A percentile compares a stretch with the other conserved stretches of the same genome.
Evolutionary conservation across 2,113 vertebrate genomes (phyloP).

Genomic region (Poicephalus meyeri): DNA sequence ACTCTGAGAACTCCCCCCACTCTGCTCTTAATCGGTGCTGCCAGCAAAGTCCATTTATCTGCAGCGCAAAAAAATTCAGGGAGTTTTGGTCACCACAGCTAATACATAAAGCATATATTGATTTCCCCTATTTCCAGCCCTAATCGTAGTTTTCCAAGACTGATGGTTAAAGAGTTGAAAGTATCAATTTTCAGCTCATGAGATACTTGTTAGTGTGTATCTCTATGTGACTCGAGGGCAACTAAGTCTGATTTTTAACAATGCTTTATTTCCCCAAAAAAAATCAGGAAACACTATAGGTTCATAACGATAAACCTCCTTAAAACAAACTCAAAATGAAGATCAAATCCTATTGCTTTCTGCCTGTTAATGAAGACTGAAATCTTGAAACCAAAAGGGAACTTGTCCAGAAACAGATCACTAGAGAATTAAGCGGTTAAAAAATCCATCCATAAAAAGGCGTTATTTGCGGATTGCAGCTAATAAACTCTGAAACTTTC

Average conservation of each 20-base stretch:
- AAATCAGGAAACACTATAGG: background rate
- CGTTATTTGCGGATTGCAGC: background rate
- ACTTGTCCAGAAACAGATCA: background rate
- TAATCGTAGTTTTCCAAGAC: background rate
- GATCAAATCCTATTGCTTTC: background rate
- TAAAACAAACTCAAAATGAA: background rate
- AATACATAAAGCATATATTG: background rate
- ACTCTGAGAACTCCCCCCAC: rapidly evolving
- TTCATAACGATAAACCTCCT: background rate
- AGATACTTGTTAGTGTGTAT: constrained; percentile 21
- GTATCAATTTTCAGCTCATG: constrained; percentile 28
- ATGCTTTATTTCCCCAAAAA: background rate
- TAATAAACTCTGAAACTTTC: background rate
- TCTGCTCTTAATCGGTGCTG: background rate
- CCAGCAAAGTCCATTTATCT: background rate
- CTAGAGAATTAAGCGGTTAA: background rate
- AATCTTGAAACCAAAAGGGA: background rate
- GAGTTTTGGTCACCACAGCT: background rate
- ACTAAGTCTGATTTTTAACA: constrained; percentile 15
- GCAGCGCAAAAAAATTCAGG: background rate
- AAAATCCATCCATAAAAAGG: background rate
- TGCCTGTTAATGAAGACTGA: rapidly evolving
- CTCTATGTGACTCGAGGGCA: background rate
- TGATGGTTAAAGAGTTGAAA: background rate
- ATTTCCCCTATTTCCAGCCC: background rate